Conservation (phyloP, 2,888 invertebrate species). For the Pheosia gnoma region DNA sequence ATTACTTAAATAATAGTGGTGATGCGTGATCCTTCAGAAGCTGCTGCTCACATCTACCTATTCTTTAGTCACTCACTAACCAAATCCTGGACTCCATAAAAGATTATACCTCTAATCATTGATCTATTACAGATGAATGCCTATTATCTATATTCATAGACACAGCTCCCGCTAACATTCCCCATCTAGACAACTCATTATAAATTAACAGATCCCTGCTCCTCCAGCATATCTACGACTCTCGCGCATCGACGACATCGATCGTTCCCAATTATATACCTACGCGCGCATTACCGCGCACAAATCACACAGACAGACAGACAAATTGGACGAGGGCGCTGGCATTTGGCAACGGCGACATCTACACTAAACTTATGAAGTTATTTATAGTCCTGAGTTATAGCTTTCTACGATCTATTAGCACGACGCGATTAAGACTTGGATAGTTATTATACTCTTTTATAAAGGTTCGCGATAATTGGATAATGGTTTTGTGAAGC, state of each 20-base stretch:
- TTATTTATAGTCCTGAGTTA: constrained; percentile 46
- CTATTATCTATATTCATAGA: neutral
- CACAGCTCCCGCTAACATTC: neutral
- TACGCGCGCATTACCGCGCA: constrained; percentile 47
- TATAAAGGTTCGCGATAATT: constrained; percentile 4
- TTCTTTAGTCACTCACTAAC: too few species aligned
- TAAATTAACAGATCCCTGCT: neutral
- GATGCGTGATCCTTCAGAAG: too few species aligned
- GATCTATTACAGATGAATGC: too few species aligned
- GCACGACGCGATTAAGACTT: constrained; percentile 7
- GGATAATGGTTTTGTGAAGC: neutral
- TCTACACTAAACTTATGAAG: constrained; percentile 36
- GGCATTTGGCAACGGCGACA: constrained; percentile 49
- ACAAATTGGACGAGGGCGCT: constrained; percentile 51
- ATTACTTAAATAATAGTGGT: too few species aligned
- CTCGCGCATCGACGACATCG: constrained; percentile 36
- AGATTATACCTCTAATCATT: too few species aligned
- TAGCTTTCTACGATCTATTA: constrained; percentile 9
- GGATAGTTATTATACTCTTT: constrained; percentile 1
- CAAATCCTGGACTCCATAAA: too few species aligned
- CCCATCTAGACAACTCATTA: neutral
- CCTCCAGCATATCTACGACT: constrained; percentile 15
- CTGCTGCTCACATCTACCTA: too few species aligned
- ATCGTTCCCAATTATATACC: constrained; percentile 55
- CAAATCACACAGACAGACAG: constrained; percentile 55